Base-by-base conservation (phyloP, 1,140 invertebrate species). In the Bombus superbus region DNA sequence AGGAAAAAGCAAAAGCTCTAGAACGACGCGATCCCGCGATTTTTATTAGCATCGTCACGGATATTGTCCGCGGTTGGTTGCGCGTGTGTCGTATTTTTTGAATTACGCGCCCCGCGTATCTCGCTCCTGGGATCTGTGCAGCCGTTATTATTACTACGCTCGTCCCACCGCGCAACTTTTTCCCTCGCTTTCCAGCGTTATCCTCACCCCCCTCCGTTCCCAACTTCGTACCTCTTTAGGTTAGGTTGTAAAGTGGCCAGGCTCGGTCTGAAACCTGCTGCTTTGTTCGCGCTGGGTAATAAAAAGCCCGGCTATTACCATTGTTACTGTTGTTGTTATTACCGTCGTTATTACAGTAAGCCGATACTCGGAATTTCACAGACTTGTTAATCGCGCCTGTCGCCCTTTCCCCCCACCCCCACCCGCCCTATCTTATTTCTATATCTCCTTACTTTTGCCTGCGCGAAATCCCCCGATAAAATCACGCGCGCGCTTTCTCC, bases 281-380 rank as follows among this genome's bases (percentile, higher is more conserved):
- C 83, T 90, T 90, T 88, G 88, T 90, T 90, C 89, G 68, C 79
- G 73, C 86, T 53, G 68, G 80, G 86, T 74, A 74, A 90, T 90
- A 90, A 90, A 90, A 90, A 80, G 72, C 69, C 85, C 42, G 86
- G 72, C 89, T 72, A 90, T 90, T 90, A 90, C 86, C 86, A 90
- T 90, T 90, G 89, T 90, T 86, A 86, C 80, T 57, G 79, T 88
- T 90, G 80, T 81, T 83, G 80, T 88, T 90, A 90, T 88, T 90
- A 66, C 83, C 86, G 57, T 88, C 83, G 69, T 90, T 90, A 90
- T 87, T 90, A 32, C 32, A 90, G 86, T 76, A 81, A 79, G 69
- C 78, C 25, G 83, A 59, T 66, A 79, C 25, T 79, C 18, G 53
- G 69, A 88, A 88, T 90, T 88, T 88, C 79, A 76, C 79, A 64